A percentile compares a stretch with the other conserved stretches of the same genome.
Evolutionary conservation across 2,113 vertebrate genomes (phyloP).

Genomic region (Sylvia atricapilla): DNA sequence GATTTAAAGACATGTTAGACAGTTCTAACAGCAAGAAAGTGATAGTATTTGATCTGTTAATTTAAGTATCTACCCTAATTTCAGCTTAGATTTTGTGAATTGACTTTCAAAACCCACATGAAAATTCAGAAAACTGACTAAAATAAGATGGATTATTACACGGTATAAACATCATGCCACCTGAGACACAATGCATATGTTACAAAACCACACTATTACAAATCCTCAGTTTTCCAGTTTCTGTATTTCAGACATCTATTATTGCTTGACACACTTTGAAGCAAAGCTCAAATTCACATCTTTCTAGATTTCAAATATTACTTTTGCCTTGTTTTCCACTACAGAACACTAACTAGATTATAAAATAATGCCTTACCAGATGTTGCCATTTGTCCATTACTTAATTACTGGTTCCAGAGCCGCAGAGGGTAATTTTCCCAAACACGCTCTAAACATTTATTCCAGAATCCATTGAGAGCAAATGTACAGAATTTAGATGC

Average conservation of each 20-base stretch:
- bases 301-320: not conserved
- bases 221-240: not conserved
- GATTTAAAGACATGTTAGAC: not conserved
- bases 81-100: not conserved
- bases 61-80: not conserved
- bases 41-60: not conserved
- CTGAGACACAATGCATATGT: not conserved
- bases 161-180: not conserved
- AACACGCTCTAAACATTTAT: not conserved
- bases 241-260: not conserved
- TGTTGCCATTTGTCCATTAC: constrained; percentile 25
- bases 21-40: not conserved
- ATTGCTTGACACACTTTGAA: not conserved
- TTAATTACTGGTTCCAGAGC: constrained; percentile 25
- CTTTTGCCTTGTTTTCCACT: not conserved
- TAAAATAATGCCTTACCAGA: constrained; percentile 33
- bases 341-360: not conserved
- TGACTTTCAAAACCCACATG: not conserved
- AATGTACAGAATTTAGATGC: not conserved
- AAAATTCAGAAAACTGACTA: not conserved
- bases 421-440: not conserved
- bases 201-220: not conserved
- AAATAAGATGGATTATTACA: not conserved
- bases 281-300: constrained; percentile 13
- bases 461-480: not conserved